phyloP scores from a whole-genome alignment of 2,888 invertebrate genomes.

The Cetonia aurata region DNA sequence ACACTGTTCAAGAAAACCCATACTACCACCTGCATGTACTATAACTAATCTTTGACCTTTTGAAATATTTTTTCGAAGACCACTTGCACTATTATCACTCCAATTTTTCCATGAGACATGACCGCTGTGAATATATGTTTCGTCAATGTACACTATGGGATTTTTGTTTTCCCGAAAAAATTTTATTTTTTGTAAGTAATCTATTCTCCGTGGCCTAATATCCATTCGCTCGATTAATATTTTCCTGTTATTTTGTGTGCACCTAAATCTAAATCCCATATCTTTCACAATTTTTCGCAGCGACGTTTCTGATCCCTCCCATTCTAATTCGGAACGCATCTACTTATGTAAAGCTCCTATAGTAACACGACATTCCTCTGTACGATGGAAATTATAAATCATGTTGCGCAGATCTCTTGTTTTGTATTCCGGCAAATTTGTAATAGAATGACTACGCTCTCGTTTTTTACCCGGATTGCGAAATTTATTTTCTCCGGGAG shows the following conservation, averaged over 20 bases:
- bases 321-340: slow-evolving; percentile 6
- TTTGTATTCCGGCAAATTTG: slow-evolving; percentile 8
- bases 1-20: neutral
- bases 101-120: slow-evolving; percentile 1
- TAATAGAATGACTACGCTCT: neutral
- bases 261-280: slow-evolving; percentile 2
- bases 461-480: slow-evolving; percentile 8
- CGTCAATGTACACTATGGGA: slow-evolving; percentile 4
- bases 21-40: slow-evolving; percentile 7
- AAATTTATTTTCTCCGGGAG: too few relatives aligned
- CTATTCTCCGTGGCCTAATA: neutral
- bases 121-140: slow-evolving; percentile 1
- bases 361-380: slow-evolving; percentile 19
- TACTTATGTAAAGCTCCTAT: slow-evolving; percentile 4
- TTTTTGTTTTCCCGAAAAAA: neutral
- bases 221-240: slow-evolving; percentile 1
- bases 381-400: slow-evolving; percentile 22
- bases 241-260: slow-evolving; percentile 6
- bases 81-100: slow-evolving; percentile 7
- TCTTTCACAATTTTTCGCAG: slow-evolving; percentile 21
- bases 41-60: slow-evolving; percentile 4
- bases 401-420: slow-evolving; percentile 13
- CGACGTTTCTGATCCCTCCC: slow-evolving; percentile 14
- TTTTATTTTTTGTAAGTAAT: slow-evolving; percentile 1
- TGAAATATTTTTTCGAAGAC: neutral